Evolutionary conservation across 1,140 invertebrate genomes (phyloP), one percentile per base, ranked within the genome.

Genomic region (Asobara japonica): DNA sequence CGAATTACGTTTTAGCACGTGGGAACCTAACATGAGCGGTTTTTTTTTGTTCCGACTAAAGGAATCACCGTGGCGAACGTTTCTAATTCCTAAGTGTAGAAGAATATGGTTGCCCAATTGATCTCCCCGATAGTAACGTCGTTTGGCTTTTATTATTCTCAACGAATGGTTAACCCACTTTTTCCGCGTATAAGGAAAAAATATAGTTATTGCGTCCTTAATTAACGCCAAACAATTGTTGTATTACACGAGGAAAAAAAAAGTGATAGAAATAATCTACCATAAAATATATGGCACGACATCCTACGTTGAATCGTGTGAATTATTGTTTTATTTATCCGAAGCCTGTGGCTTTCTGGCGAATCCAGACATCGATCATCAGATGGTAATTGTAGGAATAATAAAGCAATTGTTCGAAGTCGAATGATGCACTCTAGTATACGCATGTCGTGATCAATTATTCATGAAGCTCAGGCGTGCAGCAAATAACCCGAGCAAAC

Each of bases 1-100:
- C 84, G 77, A 84, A 79, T 83, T 86, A 83, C 79, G 80, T 86
- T 86, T 86, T 82, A 83, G 81, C 80, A 84, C 86, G 85, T 87
- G 86, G 81, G 83, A 86, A 86, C 75, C 76, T 73, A 31, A 16
- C 8, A 6, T 10, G 22, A 66, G 33, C 66, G n/a, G n/a, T 60
- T 72, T 72, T 76, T 77, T 79, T 78, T 71, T 48, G 74, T 80
- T 83, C 81, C 83, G 69, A 83, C 84, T 82, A 79, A 18, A 31
- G 81, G 76, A 66, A 76, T 78, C 71, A 68, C 51, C 51, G 41
- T 45, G n/a, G 13, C 41, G 16, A 38, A 71, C 25, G 62, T 51
- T 31, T 30, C n/a, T 71, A 65, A 13, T 61, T 66, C 6, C n/a
- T 66, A 69, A 73, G 22, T 82, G 80, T 83, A 79, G 83, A 86